Base-by-base conservation (phyloP, 2,888 invertebrate species). In the Drosophila ochracea region DNA sequence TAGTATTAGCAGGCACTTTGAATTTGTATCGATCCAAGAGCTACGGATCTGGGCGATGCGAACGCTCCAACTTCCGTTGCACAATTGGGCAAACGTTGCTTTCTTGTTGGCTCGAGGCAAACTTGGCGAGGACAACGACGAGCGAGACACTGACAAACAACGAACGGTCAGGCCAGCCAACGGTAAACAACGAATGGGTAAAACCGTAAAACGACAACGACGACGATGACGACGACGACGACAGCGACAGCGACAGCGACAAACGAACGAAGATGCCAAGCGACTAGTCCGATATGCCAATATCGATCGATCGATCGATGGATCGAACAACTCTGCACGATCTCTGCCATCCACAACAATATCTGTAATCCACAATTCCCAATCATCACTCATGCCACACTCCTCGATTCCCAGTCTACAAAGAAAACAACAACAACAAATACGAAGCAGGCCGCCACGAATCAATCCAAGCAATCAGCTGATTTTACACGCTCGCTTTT, bases 51-150 rank as follows among this genome's bases (percentile, higher is more conserved):
- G 39, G n/a, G 65, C 71, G 77, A 69, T 72, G 74, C 70, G 84
- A 80, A 80, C 90, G 77, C 88, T 80, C 75, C 90, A 87, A 80
- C 90, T 84, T 82, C 84, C 90, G 88, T 82, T 84, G 84, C 88
- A 88, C 90, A 88, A 85, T 85, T 85, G 83, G 80, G 69, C 72
- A 71, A 59, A 59, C 43, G 78, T 64, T 61, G 68, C 43, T 70
- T 68, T 71, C 68, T 77, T 65, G 64, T 72, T 81, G 77, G 66
- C 68, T 73, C 65, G 73, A 62, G 25, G 69, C 70, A 59, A 74
- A 78, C 63, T 74, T 71, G 78, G 75, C 78, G 73, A 78, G 73
- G 79, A 81, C 78, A 41, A 43, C 41, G 41, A 31, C 55, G 58
- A 58, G 66, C 66, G 53, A 62, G 53, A 59, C 63, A 49, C 52